Percentiles rank a stretch among this genome's conserved stretches.
Evolutionary conservation across 1,140 invertebrate species (phyloP).

Genomic region (Heliothis virescens): DNA sequence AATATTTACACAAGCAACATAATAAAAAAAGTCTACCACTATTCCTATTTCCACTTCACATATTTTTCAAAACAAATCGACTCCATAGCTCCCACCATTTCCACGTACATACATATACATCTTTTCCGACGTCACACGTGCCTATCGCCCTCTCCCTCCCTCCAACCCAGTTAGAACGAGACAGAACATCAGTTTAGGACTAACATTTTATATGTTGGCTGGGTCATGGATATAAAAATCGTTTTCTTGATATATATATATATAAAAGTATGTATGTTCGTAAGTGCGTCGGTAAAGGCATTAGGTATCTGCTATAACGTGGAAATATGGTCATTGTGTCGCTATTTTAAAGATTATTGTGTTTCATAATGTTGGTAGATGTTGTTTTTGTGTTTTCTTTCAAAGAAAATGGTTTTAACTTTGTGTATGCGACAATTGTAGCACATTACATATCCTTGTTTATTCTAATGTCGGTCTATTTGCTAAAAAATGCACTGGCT

Average conservation of each 20-base stretch:
- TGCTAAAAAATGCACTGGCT: too few relatives aligned
- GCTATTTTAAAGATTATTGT: conserved; percentile 56
- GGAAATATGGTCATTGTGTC: conserved; percentile 75
- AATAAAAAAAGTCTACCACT: background rate
- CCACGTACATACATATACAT: conserved; percentile 69
- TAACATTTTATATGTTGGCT: conserved; percentile 86
- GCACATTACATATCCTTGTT: too few relatives aligned
- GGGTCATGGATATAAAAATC: conserved; percentile 86
- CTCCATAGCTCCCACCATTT: conserved; percentile 64
- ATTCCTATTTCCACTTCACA: background rate
- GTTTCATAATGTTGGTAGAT: conserved; percentile 26
- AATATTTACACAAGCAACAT: background rate
- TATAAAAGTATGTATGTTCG: conserved; percentile 54
- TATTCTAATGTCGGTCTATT: too few relatives aligned
- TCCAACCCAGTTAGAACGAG: conserved; percentile 66
- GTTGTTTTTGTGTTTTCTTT: conserved; percentile 14
- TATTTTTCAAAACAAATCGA: conserved; percentile 30
- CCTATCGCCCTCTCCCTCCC: conserved; percentile 63
- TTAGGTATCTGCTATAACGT: conserved; percentile 81
- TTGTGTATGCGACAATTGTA: background rate
- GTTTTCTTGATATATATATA: conserved; percentile 75
- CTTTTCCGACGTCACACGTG: conserved; percentile 74
- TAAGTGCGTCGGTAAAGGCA: conserved; percentile 67
- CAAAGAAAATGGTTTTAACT: background rate
- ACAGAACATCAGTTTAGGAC: conserved; percentile 74